A percentile compares a stretch with the other conserved stretches of the same genome.
phyloP scores from a whole-genome alignment of 35 echinoderm and acorn worm genomes.

The Patiria miniata region DNA sequence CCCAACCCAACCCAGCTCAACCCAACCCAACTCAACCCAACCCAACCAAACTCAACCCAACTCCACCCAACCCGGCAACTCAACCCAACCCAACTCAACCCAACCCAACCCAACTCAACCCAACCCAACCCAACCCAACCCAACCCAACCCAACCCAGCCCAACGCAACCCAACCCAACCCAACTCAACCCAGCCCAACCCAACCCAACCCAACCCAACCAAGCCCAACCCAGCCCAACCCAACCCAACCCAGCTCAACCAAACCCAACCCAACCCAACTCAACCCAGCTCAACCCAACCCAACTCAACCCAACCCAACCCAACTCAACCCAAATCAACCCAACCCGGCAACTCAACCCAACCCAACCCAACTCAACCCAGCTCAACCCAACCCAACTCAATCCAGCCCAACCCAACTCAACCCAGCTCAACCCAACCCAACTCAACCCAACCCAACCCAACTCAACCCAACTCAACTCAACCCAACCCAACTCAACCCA shows the following conservation, averaged over 20 bases:
- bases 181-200: background rate
- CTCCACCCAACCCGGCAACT: too few species aligned
- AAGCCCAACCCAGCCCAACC: too few species aligned
- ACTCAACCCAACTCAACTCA: slow-evolving; percentile 47
- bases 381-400: slow-evolving; percentile 32
- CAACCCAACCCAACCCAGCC: slow-evolving; percentile 35
- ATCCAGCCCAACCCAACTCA: background rate
- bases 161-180: slow-evolving; percentile 38
- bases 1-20: background rate
- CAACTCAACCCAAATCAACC: slow-evolving; percentile 23
- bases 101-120: slow-evolving; percentile 23
- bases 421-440: slow-evolving; percentile 45
- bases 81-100: slow-evolving; percentile 7
- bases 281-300: slow-evolving; percentile 28
- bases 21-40: background rate
- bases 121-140: slow-evolving; percentile 20
- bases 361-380: slow-evolving; percentile 12
- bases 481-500: slow-evolving; percentile 33
- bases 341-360: slow-evolving; percentile 12
- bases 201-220: too few species aligned
- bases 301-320: slow-evolving; percentile 22
- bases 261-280: too few species aligned
- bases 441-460: slow-evolving; percentile 41
- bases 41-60: too few species aligned
- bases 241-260: too few species aligned